Evolutionary conservation across 2,797 vertebrate species (phyloP), one percentile per base, ranked within the genome.

Genomic region (Miichthys miiuy): DNA sequence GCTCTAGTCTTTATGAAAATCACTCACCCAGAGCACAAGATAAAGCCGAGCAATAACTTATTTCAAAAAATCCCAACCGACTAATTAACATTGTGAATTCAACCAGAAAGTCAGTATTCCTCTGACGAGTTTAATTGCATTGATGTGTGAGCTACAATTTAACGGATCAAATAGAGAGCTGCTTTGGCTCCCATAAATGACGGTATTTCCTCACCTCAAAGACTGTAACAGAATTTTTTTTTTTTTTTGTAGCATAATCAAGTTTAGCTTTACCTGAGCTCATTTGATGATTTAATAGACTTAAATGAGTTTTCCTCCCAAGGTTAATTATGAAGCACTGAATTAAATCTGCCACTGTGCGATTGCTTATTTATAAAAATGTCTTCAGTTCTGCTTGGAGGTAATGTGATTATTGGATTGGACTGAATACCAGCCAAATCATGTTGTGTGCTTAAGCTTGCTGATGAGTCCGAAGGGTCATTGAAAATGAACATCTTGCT

Each of bases 21-120:
- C 93, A 91, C 92, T 93, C 95, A 95, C 92, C 90, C 77, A 94
- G 83, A 93, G 91, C 89, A 60, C 86, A 81, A 91, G 94, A 95
- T 90, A 94, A 92, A 80, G 61, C 72, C 18, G 63, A 86, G 91
- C 87, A 94, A 91, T 93, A 92, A 93, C 94, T 93, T 89, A 87
- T 93, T 88, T 91, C 62, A 88, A 94, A 92, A 93, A 95, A 91
- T 81, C 78, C 88, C 76, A 92, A 93, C 92, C 85, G 87, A 76
- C 87, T 95, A 93, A 96, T 95, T 93, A 96, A 96, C 89, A 90
- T 77, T 91, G 94, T 95, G 95, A 96, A 95, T 94, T 93, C 91
- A 93, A 96, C 84, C 94, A 94, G 93, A 93, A 96, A 94, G 47
- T 85, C 91, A 72, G 88, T 86, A 82, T 88, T 94, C 93, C 92